Percentiles rank a stretch among this genome's conserved stretches.
Evolutionary conservation across 2,888 invertebrate genomes (phyloP).

Genomic region (Drosophila anomalata): DNA sequence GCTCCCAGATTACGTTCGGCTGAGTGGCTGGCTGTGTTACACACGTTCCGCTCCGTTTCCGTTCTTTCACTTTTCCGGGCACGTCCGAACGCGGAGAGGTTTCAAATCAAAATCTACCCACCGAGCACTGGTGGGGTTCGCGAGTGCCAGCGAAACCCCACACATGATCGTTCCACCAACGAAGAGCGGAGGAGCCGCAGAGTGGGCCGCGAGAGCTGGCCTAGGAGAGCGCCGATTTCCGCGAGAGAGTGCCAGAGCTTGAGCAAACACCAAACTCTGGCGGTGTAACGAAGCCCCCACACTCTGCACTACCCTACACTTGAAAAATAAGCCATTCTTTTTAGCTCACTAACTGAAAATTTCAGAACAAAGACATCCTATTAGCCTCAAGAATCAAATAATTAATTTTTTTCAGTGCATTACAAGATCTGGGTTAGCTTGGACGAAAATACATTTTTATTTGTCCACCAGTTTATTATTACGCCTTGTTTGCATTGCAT

Average conservation of each 20-base stretch:
- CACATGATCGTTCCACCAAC: constrained; percentile 57
- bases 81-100: constrained; percentile 66
- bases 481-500: constrained; percentile 11
- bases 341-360: no score
- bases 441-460: constrained; percentile 19
- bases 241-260: constrained; percentile 65
- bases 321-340: background rate
- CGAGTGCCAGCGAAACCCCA: constrained; percentile 46
- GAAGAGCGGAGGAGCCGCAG: constrained; percentile 2
- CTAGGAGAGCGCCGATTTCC: constrained; percentile 25
- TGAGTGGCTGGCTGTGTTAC: constrained; percentile 10
- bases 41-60: constrained; percentile 23
- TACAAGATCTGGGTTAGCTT: constrained; percentile 3
- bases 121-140: constrained; percentile 40
- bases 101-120: no score
- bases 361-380: no score
- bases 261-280: constrained; percentile 50
- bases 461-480: constrained; percentile 17
- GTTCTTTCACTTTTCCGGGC: constrained; percentile 49
- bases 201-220: constrained; percentile 4
- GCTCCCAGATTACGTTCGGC: constrained; percentile 1
- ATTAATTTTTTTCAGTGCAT: background rate
- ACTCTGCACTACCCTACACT: constrained; percentile 41
- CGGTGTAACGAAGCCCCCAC: constrained; percentile 54
- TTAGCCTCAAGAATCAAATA: no score